Percentiles rank a stretch among this genome's conserved stretches.
Conservation (phyloP, 2,113 vertebrate species). For the Oreocharis arfaki region DNA sequence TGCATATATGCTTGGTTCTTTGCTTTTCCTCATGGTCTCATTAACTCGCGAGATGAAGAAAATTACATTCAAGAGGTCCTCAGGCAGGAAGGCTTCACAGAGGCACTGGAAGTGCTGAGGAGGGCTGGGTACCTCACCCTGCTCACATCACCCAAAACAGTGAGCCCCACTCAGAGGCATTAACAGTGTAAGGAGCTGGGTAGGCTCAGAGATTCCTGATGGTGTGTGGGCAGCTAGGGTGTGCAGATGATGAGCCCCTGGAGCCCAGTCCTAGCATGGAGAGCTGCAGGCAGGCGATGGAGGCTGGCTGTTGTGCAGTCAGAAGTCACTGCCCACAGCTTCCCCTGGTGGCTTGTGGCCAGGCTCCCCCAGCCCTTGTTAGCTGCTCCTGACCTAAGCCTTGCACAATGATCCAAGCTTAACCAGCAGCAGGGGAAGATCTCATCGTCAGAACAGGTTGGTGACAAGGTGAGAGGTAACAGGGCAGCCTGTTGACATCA, state of each 20-base stretch:
- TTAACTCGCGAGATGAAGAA: neutral
- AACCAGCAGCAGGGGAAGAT: neutral
- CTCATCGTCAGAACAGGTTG: neutral
- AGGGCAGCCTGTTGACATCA: neutral
- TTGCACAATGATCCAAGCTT: neutral
- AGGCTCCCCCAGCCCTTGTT: neutral
- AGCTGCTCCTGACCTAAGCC: neutral
- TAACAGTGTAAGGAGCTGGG: neutral
- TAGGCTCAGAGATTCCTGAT: neutral
- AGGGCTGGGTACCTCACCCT: neutral
- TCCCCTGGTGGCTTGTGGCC: neutral
- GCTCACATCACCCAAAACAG: neutral
- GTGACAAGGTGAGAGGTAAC: neutral
- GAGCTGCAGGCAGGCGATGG: neutral
- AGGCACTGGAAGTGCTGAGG: rapidly evolving
- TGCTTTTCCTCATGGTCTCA: neutral
- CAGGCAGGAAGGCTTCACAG: neutral
- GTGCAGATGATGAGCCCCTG: neutral
- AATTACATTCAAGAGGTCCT: neutral
- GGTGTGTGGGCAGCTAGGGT: rapidly evolving
- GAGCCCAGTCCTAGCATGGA: rapidly evolving
- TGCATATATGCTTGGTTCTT: neutral
- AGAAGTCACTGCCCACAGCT: neutral
- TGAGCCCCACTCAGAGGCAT: rapidly evolving
- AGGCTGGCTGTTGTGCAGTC: rapidly evolving